Percentiles rank a stretch among this genome's conserved stretches.
phyloP scores from a whole-genome alignment of 2,888 invertebrate genomes.

The Eupelmus urozonus region DNA sequence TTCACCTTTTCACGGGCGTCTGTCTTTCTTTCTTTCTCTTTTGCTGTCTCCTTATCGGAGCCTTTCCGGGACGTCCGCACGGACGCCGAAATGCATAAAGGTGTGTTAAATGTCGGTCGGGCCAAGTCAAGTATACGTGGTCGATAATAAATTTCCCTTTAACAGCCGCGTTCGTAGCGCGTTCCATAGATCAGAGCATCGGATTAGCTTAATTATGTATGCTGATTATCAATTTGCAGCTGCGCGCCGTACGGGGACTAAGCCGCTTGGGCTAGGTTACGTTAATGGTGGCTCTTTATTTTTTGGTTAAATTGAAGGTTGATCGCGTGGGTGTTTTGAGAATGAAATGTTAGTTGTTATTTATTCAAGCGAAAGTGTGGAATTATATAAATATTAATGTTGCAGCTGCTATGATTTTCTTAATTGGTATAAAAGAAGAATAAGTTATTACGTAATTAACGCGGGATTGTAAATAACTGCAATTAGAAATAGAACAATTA shows the following conservation, averaged over 20 bases:
- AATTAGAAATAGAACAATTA: no score
- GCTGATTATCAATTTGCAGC: constrained; percentile 53
- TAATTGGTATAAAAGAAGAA: no score
- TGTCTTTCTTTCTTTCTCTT: neutral
- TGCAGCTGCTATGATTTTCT: no score
- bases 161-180: neutral
- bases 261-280: neutral
- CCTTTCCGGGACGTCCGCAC: neutral
- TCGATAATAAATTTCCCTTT: constrained; percentile 43
- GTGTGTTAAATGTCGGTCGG: neutral
- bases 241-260: neutral
- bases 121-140: neutral
- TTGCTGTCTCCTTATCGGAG: constrained; percentile 35
- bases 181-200: constrained; percentile 33
- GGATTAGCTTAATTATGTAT: constrained; percentile 54
- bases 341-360: no score
- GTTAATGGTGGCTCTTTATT: neutral
- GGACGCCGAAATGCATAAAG: neutral
- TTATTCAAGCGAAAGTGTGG: no score
- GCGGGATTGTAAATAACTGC: no score
- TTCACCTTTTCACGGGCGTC: constrained; percentile 26
- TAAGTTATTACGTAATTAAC: no score
- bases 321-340: neutral
- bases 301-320: constrained; percentile 11
- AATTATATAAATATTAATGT: no score